Conservation (phyloP, 1,140 invertebrate genomes). For the Polypedilum vanderplanki region DNA sequence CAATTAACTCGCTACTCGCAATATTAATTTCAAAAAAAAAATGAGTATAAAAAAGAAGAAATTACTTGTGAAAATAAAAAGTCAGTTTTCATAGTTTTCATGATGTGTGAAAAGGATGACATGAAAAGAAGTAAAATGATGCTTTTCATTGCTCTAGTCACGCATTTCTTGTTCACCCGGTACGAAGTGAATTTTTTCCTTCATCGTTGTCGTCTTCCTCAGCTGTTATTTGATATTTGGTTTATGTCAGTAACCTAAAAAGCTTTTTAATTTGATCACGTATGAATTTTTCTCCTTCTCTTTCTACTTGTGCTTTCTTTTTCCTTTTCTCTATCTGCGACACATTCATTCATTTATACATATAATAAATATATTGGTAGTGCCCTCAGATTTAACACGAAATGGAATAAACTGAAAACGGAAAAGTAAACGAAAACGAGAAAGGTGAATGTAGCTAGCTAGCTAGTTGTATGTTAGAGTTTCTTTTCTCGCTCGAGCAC, state of each 20-base stretch:
- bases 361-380: no score
- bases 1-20: no score
- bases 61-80: background rate
- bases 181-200: slow-evolving; percentile 11
- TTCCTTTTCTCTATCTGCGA: background rate
- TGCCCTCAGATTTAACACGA: background rate
- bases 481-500: background rate
- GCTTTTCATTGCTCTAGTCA: slow-evolving; percentile 10
- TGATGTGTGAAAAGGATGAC: slow-evolving; percentile 17
- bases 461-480: background rate
- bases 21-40: background rate
- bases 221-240: slow-evolving; percentile 18
- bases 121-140: slow-evolving; percentile 12
- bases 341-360: background rate
- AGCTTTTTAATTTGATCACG: slow-evolving; percentile 18
- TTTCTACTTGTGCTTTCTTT: background rate
- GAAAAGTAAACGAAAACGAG: slow-evolving; percentile 5
- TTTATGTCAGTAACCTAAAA: slow-evolving; percentile 9
- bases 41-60: background rate
- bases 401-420: background rate
- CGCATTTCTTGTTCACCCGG: background rate
- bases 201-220: slow-evolving; percentile 1
- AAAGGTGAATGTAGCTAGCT: background rate
- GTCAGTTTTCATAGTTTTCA: slow-evolving; percentile 12
- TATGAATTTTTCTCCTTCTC: background rate